Base-by-base conservation (phyloP, 2,113 vertebrate species). In the Corapipo altera region DNA sequence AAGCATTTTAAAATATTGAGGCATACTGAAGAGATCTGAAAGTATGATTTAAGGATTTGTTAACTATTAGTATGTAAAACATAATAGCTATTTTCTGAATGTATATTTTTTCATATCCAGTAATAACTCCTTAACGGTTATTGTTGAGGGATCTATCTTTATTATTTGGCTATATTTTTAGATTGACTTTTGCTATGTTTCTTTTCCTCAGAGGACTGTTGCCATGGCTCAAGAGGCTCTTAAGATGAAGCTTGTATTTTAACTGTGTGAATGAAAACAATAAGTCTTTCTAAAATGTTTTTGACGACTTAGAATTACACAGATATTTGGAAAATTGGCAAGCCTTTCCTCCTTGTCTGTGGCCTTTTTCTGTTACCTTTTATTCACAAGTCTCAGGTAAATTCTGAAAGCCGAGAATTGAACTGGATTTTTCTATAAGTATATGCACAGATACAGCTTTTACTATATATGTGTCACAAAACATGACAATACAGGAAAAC, bases 141-240 rank as follows among this genome's bases (percentile, higher is more conserved):
- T 17, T 94, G 72, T 77, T 81, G 79, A 71, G 61, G 69, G 61
- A 77, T 90, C 83, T 62, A 5, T 92, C 91, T 90, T 92, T 86
- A 27, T 95, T 94, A 92, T 93, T 87, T 90, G 55, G 75, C 75
- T 94, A 10, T 92, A 81, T 96, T 95, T 94, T 92, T 84, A 86
- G 65, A 92, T 75, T 88, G 92, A 90, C 82, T 90, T 65, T 43
- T 69, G 48, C 88, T 75, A 6, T 94, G 76, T 80, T 92, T 93
- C 82, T 89, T 92, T 93, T 90, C 67, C 92, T 96, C 76, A 72
- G n/a, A 95, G 94, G 93, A 84, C 85, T 88, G 76, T 91, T 95
- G 85, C 88, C 72, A 84, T 94, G 90, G 90, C 92, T 97, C 76
- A 87, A 81, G 88, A 96, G 93, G 88, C 85, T 90, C 79, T 92